Conservation (phyloP, 2,888 invertebrate species). For the Epinotia ramella region DNA sequence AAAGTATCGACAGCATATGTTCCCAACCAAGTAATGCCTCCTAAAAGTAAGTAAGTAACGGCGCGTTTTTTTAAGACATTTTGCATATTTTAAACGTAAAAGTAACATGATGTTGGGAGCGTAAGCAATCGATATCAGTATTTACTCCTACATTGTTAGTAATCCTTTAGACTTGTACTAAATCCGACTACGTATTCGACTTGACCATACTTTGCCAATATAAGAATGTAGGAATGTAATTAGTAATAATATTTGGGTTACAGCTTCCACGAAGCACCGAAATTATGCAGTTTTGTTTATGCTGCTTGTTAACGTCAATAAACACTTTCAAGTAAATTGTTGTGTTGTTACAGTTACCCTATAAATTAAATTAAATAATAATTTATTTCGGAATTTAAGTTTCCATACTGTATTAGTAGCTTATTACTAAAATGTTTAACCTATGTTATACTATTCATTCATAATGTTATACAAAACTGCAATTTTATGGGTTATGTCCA, state of each 20-base stretch:
- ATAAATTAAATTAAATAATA: too few species aligned
- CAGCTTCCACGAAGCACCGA: constrained; percentile 1
- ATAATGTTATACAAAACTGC: too few species aligned
- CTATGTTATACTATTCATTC: too few species aligned
- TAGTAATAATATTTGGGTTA: not conserved
- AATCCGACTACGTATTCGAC: not conserved
- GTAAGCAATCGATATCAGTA: constrained; percentile 9
- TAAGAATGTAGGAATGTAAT: constrained; percentile 1
- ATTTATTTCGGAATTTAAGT: too few species aligned
- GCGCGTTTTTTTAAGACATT: not conserved
- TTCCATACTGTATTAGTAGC: too few species aligned
- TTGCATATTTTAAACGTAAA: not conserved
- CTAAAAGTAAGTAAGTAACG: not conserved
- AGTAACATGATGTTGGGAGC: not conserved
- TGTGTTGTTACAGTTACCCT: not conserved
- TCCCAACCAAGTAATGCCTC: not conserved
- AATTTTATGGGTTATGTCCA: too few species aligned
- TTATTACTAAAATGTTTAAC: too few species aligned
- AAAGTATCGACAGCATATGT: not conserved
- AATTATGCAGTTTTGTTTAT: constrained; percentile 3
- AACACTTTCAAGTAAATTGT: constrained; percentile 1
- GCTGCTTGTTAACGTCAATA: constrained; percentile 20
- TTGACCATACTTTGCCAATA: constrained; percentile 4
- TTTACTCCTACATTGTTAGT: not conserved
- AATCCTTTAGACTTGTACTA: constrained; percentile 2